Percentiles rank a stretch among this genome's conserved stretches.
Conservation (phyloP, 1,140 invertebrate genomes). For the Uloborus diversus region DNA sequence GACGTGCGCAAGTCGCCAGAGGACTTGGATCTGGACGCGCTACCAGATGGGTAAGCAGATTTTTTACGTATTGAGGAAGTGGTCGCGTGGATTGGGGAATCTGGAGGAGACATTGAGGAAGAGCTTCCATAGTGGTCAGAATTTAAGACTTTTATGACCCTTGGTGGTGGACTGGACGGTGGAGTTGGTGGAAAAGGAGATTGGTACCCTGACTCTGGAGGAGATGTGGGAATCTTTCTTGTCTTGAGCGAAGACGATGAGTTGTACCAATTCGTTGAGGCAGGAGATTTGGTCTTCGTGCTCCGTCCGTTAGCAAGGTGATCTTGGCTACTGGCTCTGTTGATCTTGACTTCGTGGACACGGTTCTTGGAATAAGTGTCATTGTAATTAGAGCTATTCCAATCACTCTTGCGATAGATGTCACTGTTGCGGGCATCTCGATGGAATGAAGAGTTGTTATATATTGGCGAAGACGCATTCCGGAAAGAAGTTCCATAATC, state of each 20-base stretch:
- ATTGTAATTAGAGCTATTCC: conserved; percentile 11
- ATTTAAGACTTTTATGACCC: conserved; percentile 35
- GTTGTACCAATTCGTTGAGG: background rate
- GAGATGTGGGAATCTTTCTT: conserved; percentile 45
- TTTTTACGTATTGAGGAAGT: conserved; percentile 34
- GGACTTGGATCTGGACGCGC: conserved; percentile 39
- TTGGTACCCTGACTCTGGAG: conserved; percentile 49
- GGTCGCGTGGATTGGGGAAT: conserved; percentile 23
- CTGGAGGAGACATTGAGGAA: conserved; percentile 42
- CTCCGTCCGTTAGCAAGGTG: conserved; percentile 12
- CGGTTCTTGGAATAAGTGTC: conserved; percentile 17
- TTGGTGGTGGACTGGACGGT: conserved; percentile 44
- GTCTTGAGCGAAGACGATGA: conserved; percentile 32
- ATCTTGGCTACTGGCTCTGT: conserved; percentile 25
- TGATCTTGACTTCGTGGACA: conserved; percentile 27
- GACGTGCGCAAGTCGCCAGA: conserved; percentile 24
- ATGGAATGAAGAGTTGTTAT: conserved; percentile 46
- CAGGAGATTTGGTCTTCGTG: background rate
- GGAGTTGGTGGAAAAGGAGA: conserved; percentile 49
- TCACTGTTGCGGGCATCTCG: background rate
- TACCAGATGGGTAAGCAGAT: conserved; percentile 39
- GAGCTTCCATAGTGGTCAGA: conserved; percentile 48
- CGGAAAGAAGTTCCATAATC: conserved; percentile 31
- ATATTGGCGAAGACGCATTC: conserved; percentile 19
- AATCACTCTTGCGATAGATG: conserved; percentile 1